A percentile compares a stretch with the other conserved stretches of the same genome.
phyloP scores from a whole-genome alignment of 2,113 vertebrate species.

The Sinocyclocheilus grahami region DNA sequence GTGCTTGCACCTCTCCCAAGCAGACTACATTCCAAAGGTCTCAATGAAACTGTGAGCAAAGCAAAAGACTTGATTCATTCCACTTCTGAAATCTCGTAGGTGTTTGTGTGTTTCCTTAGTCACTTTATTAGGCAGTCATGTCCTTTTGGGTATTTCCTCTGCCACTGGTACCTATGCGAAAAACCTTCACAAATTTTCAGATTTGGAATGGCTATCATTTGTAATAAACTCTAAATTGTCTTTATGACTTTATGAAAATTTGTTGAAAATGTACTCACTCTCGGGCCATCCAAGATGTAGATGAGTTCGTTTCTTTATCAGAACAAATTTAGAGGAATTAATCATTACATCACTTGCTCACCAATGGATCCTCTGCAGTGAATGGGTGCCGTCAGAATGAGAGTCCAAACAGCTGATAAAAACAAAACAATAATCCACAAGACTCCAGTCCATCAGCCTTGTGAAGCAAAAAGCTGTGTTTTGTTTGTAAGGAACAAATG shows the following conservation, averaged over 20 bases:
- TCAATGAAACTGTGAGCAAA: not conserved
- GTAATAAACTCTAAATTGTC: not conserved
- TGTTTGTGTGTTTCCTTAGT: conserved; percentile 5
- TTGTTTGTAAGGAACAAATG: too few relatives aligned
- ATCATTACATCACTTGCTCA: too few relatives aligned
- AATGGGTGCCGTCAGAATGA: too few relatives aligned
- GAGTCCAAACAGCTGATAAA: too few relatives aligned
- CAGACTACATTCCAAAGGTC: conserved; percentile 15
- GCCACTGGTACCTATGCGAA: not conserved
- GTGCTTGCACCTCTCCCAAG: not conserved
- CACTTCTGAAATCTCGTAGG: not conserved
- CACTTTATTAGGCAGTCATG: not conserved
- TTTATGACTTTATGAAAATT: not conserved
- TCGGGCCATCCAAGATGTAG: too few relatives aligned
- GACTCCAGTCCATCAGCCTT: too few relatives aligned
- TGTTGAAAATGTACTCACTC: too few relatives aligned
- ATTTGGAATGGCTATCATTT: not conserved
- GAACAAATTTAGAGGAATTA: too few relatives aligned
- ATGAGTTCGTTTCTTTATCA: too few relatives aligned
- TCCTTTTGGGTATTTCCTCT: not conserved
- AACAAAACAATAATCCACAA: too few relatives aligned
- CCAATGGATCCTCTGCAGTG: too few relatives aligned
- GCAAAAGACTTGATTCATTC: not conserved
- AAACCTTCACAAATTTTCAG: not conserved
- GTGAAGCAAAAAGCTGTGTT: too few relatives aligned